Evolutionary conservation across 2,888 invertebrate species (phyloP).

Genomic region (Loripinus fragilis): DNA sequence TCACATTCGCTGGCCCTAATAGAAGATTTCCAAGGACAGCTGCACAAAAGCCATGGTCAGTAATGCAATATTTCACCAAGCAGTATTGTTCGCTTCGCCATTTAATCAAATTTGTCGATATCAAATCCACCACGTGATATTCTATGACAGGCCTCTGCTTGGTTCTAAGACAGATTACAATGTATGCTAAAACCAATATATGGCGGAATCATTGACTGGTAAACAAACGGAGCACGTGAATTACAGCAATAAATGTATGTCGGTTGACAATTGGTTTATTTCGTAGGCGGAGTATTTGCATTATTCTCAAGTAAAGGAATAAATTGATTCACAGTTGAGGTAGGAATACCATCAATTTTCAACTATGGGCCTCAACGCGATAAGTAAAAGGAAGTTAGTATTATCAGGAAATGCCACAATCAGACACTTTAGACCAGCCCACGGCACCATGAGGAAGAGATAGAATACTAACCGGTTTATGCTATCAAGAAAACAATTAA

Average conservation of each 20-base stretch:
- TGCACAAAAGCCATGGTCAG: neutral
- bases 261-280: neutral
- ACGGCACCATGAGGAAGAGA: too few relatives aligned
- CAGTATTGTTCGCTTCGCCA: conserved; percentile 8
- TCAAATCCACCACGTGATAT: conserved; percentile 20
- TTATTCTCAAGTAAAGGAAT: neutral
- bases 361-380: too few relatives aligned
- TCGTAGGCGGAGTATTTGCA: neutral
- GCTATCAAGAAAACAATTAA: too few relatives aligned
- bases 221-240: neutral
- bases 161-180: conserved; percentile 13
- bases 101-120: conserved; percentile 2
- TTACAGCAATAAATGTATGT: neutral
- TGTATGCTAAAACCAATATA: conserved; percentile 18
- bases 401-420: too few relatives aligned
- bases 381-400: too few relatives aligned
- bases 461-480: too few relatives aligned
- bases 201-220: neutral
- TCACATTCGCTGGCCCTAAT: too few relatives aligned
- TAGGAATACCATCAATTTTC: too few relatives aligned
- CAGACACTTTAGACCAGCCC: too few relatives aligned
- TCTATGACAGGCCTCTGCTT: conserved; percentile 14
- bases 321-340: neutral
- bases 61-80: neutral
- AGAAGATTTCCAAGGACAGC: too few relatives aligned